Conservation (phyloP, 2,888 invertebrate species). For the Acleris cristana region DNA sequence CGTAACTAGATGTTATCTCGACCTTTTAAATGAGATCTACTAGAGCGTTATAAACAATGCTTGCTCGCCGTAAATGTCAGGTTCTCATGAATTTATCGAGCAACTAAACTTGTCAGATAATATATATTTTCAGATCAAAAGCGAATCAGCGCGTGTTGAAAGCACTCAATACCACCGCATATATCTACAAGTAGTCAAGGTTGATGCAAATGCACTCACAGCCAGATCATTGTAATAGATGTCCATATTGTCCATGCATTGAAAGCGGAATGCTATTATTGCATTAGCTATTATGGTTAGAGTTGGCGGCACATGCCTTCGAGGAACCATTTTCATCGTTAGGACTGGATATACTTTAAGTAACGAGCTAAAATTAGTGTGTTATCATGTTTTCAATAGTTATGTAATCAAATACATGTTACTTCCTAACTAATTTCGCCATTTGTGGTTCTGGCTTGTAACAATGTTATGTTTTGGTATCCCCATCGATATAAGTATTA, state of each 20-base stretch:
- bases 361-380: too few relatives aligned
- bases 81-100: conserved; percentile 32
- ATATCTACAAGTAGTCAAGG: conserved; percentile 62
- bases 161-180: conserved; percentile 58
- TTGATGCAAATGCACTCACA: conserved; percentile 57
- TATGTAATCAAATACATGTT: too few relatives aligned
- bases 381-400: too few relatives aligned
- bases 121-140: conserved; percentile 43
- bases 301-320: neutral
- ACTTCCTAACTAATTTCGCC: too few relatives aligned
- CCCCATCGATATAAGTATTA: too few relatives aligned
- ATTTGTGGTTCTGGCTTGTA: too few relatives aligned
- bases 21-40: conserved; percentile 10
- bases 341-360: neutral
- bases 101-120: conserved; percentile 30
- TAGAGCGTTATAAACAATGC: conserved; percentile 23
- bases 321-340: neutral
- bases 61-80: conserved; percentile 30
- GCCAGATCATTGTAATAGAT: conserved; percentile 36
- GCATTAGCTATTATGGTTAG: conserved; percentile 18
- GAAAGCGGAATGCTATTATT: conserved; percentile 28
- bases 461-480: too few relatives aligned
- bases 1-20: too few relatives aligned
- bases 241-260: conserved; percentile 22
- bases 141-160: conserved; percentile 53